Base-by-base conservation (phyloP, 64 coral and sea anemone species). In the Porites lutea region DNA sequence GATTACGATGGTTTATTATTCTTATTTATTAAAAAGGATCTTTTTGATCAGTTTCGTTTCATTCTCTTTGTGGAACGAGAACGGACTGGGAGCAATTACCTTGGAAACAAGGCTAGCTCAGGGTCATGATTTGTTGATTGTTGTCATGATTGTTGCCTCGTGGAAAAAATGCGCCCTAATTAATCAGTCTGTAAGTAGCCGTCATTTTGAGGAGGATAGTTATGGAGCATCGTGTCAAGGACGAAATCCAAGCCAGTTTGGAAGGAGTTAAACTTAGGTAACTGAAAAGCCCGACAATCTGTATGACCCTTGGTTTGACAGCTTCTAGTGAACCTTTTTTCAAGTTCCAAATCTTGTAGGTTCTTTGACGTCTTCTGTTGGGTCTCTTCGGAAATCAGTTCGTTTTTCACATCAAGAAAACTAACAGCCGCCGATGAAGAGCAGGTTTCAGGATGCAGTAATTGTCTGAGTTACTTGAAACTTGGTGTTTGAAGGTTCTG, bases 241-340 rank as follows among this genome's bases (percentile, higher is more conserved):
- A 82, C 78, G 78, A 60, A 82, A 82, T 61, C 78, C 78, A 19
- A 59, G 27, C 50, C 54, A 82, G 50, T 13, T 53, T 82, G 50
- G 59, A 49, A 20, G 7, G 58, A 59, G 58, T 7, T 59, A 59
- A 59, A 59, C 7, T 59, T 59, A 59, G 0, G 13, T 59, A 59
- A 59, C 13, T 59, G 58, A 59, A 59, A 59, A 59, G 58, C 13
- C 7, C 13, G 58, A 13, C 7, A 59, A 59, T 59, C 58, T 59
- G 13, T 59, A 59, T 9, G 58, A 13, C 58, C 58, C 58, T 59
- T 59, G 7, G 13, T 59, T 59, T 59, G 7, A 59, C 7, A 59
- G 27, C 27, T 37, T 13, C 58, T 59, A 59, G 7, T 59, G 7
- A 7, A 59, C 7, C 58, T 9, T 59, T 59, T 64, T 64, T 64